phyloP scores from a whole-genome alignment of 2,797 vertebrate species.

The Meda fulgida region DNA sequence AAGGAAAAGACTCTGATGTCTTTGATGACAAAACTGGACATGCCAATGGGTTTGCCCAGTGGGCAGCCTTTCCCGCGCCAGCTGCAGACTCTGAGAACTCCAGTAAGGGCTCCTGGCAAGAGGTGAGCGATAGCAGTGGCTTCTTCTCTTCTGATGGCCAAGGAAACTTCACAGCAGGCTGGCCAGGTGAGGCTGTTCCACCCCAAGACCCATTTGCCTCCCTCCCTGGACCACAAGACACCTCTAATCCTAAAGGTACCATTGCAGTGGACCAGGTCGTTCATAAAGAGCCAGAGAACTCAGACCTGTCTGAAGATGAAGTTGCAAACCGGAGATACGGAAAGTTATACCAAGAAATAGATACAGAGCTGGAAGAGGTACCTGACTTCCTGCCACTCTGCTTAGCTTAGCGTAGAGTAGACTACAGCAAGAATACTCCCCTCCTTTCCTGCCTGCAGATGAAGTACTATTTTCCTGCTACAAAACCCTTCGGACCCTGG shows the following conservation, averaged over 20 bases:
- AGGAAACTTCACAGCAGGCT: conserved; percentile 62
- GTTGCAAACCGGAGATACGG: conserved; percentile 94
- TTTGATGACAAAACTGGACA: conserved; percentile 68
- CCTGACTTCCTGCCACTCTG: conserved; percentile 74
- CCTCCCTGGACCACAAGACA: conserved; percentile 53
- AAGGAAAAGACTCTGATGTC: conserved; percentile 66
- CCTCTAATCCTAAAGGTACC: conserved; percentile 67
- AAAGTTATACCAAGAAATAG: conserved; percentile 93
- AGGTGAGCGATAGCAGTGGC: conserved; percentile 68
- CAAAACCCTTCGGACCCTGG: conserved; percentile 66
- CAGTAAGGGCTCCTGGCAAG: conserved; percentile 68
- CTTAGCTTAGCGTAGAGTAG: conserved; percentile 85
- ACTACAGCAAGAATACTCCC: conserved; percentile 66
- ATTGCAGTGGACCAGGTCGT: conserved; percentile 76
- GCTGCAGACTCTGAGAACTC: conserved; percentile 64
- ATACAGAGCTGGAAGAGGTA: conserved; percentile 96
- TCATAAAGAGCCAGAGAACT: conserved; percentile 88
- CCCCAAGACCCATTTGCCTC: conserved; percentile 61
- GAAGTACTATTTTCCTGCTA: conserved; percentile 64
- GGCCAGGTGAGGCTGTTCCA: conserved; percentile 62
- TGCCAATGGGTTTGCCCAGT: conserved; percentile 70
- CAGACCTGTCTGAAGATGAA: conserved; percentile 98
- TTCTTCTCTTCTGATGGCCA: conserved; percentile 70
- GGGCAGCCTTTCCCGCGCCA: conserved; percentile 69
- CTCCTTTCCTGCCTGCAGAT: conserved; percentile 60